Base-by-base conservation (phyloP, 2,113 vertebrate genomes). In the Panurus biarmicus region DNA sequence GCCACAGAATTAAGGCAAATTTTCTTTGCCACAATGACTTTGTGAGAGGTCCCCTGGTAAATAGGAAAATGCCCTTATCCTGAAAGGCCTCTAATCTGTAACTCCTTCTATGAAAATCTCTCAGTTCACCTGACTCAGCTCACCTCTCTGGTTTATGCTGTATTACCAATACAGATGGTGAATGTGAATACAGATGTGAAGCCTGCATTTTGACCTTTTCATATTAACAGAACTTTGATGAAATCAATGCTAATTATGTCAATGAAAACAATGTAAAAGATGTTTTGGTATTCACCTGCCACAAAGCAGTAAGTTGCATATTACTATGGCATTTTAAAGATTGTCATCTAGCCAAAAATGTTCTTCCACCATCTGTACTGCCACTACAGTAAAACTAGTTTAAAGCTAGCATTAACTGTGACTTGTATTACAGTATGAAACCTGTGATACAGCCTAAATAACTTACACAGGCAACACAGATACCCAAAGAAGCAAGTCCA, bases 81-180 rank as follows among this genome's bases (percentile, higher is more conserved):
- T 44, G 42, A 80, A 45, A 87, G 33, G 20, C 15, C 28, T 81
- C 18, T 35, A 15, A 40, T n/a, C 28, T 70, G 4, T 50, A 40
- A 70, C 15, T 44, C 15, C 6, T 87, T 17, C 42, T 50, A 16
- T 7, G 16, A 73, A 70, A 14, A 7, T 33, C 14, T 53, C 36
- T 74, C 40, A 24, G 19, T 69, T 80, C 60, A 53, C 12, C 6
- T 38, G 67, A 1, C 14, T 54, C 26, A 8, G 17, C 28, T 71
- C 12, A 47, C 7, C 11, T 53, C 14, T 51, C 25, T 65, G 10
- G 15, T 50, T 84, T 35, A n/a, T 22, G 23, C 7, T 76, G 12
- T 42, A 69, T 62, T 69, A 38, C 11, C 0, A 3, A 25, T 15
- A 67, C 9, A 60, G 17, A 21, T 1, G 2, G 5, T 28, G n/a